A percentile compares a stretch with the other conserved stretches of the same genome.
These are phyloP conservation scores for Mesoligia furuncula DNA, from an alignment of 2,888 invertebrate species.

Conservation along the genomic window DNA sequence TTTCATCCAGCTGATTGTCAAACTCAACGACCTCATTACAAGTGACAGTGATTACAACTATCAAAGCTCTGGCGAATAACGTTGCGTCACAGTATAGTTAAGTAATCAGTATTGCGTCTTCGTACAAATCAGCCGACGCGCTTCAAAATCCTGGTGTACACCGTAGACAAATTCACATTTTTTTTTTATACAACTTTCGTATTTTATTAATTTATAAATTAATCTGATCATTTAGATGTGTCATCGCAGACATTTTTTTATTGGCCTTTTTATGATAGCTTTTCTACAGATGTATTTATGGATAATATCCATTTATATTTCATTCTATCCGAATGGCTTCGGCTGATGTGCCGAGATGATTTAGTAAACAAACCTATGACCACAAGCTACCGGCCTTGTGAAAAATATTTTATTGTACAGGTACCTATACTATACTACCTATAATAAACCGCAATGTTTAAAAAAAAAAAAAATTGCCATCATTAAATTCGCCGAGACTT, in stretches of 20 bases:
- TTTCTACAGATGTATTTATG: neutral
- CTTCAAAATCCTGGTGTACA: neutral
- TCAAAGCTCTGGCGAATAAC: constrained; percentile 45
- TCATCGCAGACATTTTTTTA: neutral
- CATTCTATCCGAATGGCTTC: neutral
- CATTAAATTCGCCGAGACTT: neutral
- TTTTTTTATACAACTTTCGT: neutral
- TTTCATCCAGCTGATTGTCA: constrained; percentile 45
- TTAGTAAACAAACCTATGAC: neutral
- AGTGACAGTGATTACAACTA: constrained; percentile 43
- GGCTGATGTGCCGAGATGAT: neutral
- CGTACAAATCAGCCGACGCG: neutral
- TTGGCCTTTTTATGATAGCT: neutral
- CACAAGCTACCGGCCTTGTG: neutral
- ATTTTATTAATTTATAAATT: neutral
- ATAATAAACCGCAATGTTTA: neutral
- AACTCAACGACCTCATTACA: constrained; percentile 48
- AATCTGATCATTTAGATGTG: neutral
- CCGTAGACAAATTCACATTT: too few relatives aligned
- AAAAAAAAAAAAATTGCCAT: neutral
- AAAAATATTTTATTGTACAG: neutral
- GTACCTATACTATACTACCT: too few relatives aligned
- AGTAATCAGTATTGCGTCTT: neutral
- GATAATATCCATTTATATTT: neutral
- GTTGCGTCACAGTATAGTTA: neutral